Conservation (phyloP, 2,797 vertebrate genomes). For the Masticophis lateralis region DNA sequence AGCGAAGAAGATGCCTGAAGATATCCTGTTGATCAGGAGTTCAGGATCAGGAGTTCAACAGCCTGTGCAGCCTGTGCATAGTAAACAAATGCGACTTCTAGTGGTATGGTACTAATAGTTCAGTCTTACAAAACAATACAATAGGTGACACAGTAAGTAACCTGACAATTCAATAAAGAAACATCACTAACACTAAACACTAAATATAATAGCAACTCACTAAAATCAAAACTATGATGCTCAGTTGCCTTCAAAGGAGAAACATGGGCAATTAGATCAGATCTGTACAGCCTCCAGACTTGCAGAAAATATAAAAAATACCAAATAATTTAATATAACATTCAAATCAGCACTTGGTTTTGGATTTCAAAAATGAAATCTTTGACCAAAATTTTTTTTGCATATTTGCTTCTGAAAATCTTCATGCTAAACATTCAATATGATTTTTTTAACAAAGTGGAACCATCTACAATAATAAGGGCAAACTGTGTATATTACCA, state of each 20-base stretch:
- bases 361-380: neutral
- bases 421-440: neutral
- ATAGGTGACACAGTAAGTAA: neutral
- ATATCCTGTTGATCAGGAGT: neutral
- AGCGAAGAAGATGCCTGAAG: neutral
- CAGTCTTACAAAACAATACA: neutral
- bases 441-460: neutral
- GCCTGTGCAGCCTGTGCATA: neutral
- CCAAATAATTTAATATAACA: neutral
- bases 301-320: neutral
- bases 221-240: neutral
- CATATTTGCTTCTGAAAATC: neutral
- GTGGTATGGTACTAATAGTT: neutral
- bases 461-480: constrained; percentile 1
- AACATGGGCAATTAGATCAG: neutral
- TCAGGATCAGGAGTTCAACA: neutral
- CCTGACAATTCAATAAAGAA: neutral
- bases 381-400: neutral
- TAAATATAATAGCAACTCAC: neutral
- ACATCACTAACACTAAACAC: neutral
- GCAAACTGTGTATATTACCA: neutral
- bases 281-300: neutral
- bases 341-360: neutral
- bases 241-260: neutral
- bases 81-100: neutral